A percentile compares a stretch with the other conserved stretches of the same genome.
These are phyloP conservation scores for Patella pellucida DNA, from an alignment of 2,888 invertebrate genomes.

Conservation along the genomic window DNA sequence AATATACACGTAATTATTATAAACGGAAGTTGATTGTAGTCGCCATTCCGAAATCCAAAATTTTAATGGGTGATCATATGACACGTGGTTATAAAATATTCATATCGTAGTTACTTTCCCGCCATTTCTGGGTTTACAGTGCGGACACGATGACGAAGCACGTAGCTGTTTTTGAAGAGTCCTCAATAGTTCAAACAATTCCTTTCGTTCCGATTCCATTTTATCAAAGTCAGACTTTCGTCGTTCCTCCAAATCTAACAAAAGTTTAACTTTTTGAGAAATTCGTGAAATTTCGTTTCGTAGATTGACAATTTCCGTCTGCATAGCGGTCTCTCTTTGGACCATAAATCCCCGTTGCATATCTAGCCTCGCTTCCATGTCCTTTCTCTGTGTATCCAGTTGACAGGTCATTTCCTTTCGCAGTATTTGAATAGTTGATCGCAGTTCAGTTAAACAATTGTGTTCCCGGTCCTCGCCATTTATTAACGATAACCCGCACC, in stretches of 20 bases:
- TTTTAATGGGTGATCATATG: too few relatives aligned
- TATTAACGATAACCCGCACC: constrained; percentile 53
- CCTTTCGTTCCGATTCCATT: constrained; percentile 50
- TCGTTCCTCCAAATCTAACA: constrained; percentile 51
- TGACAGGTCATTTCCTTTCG: constrained; percentile 58
- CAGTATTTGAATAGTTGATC: constrained; percentile 51
- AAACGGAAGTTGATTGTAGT: too few relatives aligned
- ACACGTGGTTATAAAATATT: background rate
- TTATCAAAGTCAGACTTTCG: constrained; percentile 51
- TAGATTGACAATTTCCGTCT: constrained; percentile 53
- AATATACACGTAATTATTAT: too few relatives aligned
- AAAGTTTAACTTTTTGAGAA: constrained; percentile 44
- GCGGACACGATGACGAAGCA: background rate
- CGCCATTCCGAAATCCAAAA: too few relatives aligned
- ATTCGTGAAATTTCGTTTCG: constrained; percentile 48
- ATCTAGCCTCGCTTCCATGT: constrained; percentile 59
- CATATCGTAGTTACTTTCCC: constrained; percentile 7
- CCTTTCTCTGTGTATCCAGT: constrained; percentile 55
- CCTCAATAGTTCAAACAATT: constrained; percentile 48
- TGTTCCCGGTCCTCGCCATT: constrained; percentile 48
- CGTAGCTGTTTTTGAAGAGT: constrained; percentile 21
- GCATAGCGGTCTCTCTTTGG: constrained; percentile 53
- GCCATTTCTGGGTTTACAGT: background rate
- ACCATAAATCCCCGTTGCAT: constrained; percentile 63
- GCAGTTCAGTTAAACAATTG: constrained; percentile 60